phyloP scores from a whole-genome alignment of 2,113 vertebrate species.

The Gopherus flavomarginatus region DNA sequence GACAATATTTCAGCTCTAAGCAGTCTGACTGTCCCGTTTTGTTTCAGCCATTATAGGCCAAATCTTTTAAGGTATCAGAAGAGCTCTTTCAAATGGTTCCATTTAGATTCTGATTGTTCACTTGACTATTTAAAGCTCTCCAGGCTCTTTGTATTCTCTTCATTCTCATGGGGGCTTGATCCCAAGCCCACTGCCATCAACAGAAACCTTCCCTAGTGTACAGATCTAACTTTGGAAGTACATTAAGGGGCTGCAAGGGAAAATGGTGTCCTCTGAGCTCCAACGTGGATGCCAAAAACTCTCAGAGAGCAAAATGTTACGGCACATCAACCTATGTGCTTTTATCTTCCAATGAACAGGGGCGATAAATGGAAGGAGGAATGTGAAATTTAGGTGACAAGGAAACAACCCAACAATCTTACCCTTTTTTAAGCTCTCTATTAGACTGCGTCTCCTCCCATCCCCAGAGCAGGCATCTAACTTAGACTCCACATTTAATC shows the following conservation, averaged over 20 bases:
- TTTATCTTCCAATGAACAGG: neutral
- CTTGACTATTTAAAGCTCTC: neutral
- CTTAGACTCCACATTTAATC: neutral
- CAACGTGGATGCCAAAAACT: neutral
- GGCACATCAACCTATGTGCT: neutral
- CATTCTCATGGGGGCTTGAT: neutral
- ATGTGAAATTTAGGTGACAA: neutral
- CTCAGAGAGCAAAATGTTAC: neutral
- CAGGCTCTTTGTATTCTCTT: neutral
- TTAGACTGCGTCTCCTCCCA: neutral
- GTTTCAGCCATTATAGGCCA: neutral
- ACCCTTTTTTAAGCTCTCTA: neutral
- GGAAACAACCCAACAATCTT: neutral
- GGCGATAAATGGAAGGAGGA: neutral
- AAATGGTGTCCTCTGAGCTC: neutral
- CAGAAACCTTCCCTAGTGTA: neutral
- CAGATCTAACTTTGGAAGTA: neutral
- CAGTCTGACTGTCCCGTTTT: neutral
- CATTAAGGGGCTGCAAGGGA: neutral
- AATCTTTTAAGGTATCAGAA: neutral
- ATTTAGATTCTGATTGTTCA: neutral
- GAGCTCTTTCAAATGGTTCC: neutral
- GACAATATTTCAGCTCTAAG: neutral
- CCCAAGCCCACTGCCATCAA: neutral
- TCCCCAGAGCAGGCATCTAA: neutral